Conservation (phyloP, 2,113 vertebrate species). For the Microtus richardsoni region DNA sequence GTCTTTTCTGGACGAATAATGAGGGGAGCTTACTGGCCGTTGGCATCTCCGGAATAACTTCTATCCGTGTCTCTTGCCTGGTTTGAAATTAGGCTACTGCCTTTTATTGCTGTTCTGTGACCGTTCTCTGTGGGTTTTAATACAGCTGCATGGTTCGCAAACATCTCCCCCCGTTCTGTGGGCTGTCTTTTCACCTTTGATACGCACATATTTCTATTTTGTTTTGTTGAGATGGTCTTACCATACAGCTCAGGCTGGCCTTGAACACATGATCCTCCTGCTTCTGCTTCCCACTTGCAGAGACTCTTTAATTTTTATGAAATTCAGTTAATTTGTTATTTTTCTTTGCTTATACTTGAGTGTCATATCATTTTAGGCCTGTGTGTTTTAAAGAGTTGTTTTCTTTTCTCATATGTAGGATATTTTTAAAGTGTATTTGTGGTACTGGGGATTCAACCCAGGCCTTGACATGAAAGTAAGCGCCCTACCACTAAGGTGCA, state of each 20-base stretch:
- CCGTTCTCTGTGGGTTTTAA: conserved; percentile 3
- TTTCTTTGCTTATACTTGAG: neutral
- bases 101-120: neutral
- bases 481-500: neutral
- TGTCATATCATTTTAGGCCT: neutral
- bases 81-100: neutral
- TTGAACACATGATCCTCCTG: neutral
- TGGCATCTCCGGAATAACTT: neutral
- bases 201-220: neutral
- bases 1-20: neutral
- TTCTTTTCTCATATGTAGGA: neutral
- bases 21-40: neutral
- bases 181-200: neutral
- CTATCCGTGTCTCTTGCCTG: neutral
- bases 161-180: neutral
- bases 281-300: too few species aligned
- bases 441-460: neutral
- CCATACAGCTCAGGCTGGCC: neutral
- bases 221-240: neutral
- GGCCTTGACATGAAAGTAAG: neutral
- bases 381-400: neutral
- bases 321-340: neutral
- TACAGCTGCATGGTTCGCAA: neutral
- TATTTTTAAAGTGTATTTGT: neutral
- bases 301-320: neutral